Base-by-base conservation (phyloP, 2,797 vertebrate species). In the Rhodeus uyekii region DNA sequence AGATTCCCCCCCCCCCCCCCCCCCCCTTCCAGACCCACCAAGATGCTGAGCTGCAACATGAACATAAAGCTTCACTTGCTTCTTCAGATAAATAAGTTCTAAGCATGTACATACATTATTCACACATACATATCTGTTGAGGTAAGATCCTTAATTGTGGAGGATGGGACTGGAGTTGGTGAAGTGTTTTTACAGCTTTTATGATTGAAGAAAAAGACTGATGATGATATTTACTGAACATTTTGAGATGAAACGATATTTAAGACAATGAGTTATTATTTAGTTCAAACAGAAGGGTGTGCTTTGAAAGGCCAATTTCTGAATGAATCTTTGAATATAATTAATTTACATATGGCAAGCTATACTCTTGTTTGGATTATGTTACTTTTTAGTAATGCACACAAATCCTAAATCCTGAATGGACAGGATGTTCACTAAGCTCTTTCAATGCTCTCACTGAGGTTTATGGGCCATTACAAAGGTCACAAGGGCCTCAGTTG, bases 21-120 rank as follows among this genome's bases (percentile, higher is more conserved):
- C 10, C 65, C 85, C 27, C 34, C 32, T 76, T 76, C 69, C 29
- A 76, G 93, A 93, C 93, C 92, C 91, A 93, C 92, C 93, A 94
- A 93, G 92, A 93, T 82, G 92, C 81, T 88, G 79, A 84, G 88
- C 89, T 89, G 86, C 85, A 88, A 83, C 83, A 87, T 87, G 82
- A 34, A 19, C 53, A 82, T 72, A 72, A 88, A 82, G 87, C 86
- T 76, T 87, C 82, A 83, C 78, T 89, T 88, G 89, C 89, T 83
- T 88, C 82, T 74, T 89, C 76, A 77, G 36, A 53, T 36, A 32
- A 69, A 55, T 71, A 86, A 68, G 79, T 90, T 92, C 88, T 92
- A 90, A 88, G 88, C 92, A 91, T 90, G 90, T 82, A 86, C 58
- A 38, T 75, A 82, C 81, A 83, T 90, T 91, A 91, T 92, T 92